Percentiles rank a stretch among this genome's conserved stretches.
Evolutionary conservation across 2,113 vertebrate species (phyloP).

Genomic region (Syngnathus floridae): DNA sequence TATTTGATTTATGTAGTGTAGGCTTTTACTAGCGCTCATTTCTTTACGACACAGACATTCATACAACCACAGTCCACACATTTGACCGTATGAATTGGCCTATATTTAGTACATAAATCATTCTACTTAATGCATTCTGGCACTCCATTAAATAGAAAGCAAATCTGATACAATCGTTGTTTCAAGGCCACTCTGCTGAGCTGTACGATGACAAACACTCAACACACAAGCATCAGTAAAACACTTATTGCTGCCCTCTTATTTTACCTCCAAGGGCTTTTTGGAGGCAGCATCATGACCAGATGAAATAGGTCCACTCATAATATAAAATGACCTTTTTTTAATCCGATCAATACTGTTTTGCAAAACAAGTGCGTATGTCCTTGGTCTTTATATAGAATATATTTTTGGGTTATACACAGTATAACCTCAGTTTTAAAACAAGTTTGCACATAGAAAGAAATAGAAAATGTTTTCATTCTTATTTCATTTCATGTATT

Average conservation of each 20-base stretch:
- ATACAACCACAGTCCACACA: conserved; percentile 39
- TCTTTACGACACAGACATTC: conserved; percentile 45
- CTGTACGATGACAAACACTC: conserved; percentile 38
- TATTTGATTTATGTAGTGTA: conserved; percentile 20
- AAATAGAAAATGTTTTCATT: too few relatives aligned
- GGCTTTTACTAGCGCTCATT: conserved; percentile 45
- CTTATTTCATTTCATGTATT: too few relatives aligned
- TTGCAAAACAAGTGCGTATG: background rate
- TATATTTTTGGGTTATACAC: background rate
- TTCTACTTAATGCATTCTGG: conserved; percentile 53
- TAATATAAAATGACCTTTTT: background rate
- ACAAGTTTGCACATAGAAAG: too few relatives aligned
- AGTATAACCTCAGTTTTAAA: background rate
- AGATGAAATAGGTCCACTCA: background rate
- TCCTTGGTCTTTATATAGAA: background rate
- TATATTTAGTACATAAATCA: conserved; percentile 48
- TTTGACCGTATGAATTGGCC: conserved; percentile 55
- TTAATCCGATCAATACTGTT: background rate
- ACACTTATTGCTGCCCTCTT: conserved; percentile 36
- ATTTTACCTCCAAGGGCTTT: conserved; percentile 8
- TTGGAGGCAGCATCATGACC: conserved; percentile 21
- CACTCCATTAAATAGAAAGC: conserved; percentile 52
- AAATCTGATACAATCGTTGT: conserved; percentile 58
- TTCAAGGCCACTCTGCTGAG: conserved; percentile 45
- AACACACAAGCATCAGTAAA: conserved; percentile 29